Percentiles rank a stretch among this genome's conserved stretches.
Conservation (phyloP, 2,113 vertebrate species). For the Hoplias malabaricus region DNA sequence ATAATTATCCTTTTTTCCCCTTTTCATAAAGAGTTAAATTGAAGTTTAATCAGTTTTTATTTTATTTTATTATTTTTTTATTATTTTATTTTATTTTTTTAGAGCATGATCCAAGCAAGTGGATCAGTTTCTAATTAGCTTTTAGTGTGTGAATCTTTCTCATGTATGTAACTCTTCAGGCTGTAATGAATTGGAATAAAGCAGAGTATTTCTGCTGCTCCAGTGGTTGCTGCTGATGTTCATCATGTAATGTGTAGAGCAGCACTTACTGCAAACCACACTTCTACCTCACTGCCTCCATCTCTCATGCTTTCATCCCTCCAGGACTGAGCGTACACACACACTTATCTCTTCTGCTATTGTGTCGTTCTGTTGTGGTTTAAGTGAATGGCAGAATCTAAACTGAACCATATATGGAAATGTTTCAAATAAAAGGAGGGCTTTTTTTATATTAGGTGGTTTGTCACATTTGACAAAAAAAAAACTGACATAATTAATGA, state of each 20-base stretch:
- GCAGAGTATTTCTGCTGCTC: not conserved
- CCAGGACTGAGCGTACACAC: not conserved
- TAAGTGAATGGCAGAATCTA: too few species aligned
- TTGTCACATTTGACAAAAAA: too few species aligned
- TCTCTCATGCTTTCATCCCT: not conserved
- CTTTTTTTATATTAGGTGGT: too few species aligned
- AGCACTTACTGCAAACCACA: not conserved
- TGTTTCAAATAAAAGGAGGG: too few species aligned
- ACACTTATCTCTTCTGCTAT: not conserved
- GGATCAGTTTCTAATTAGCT: too few species aligned
- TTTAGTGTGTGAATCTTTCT: too few species aligned
- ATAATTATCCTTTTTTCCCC: too few species aligned
- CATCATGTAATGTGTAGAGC: not conserved
- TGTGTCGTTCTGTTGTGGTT: not conserved
- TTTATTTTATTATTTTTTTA: too few species aligned
- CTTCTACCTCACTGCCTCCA: not conserved
- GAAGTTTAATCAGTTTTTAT: too few species aligned
- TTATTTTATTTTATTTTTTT: not conserved
- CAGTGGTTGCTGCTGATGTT: not conserved
- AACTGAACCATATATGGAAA: too few species aligned
- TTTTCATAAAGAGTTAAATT: too few species aligned
- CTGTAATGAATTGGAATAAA: slow-evolving; percentile 2
- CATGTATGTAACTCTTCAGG: not conserved
- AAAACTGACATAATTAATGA: too few species aligned
- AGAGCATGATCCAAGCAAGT: not conserved